phyloP scores from a whole-genome alignment of 1,140 invertebrate genomes.

The Procambarus virginalis region DNA sequence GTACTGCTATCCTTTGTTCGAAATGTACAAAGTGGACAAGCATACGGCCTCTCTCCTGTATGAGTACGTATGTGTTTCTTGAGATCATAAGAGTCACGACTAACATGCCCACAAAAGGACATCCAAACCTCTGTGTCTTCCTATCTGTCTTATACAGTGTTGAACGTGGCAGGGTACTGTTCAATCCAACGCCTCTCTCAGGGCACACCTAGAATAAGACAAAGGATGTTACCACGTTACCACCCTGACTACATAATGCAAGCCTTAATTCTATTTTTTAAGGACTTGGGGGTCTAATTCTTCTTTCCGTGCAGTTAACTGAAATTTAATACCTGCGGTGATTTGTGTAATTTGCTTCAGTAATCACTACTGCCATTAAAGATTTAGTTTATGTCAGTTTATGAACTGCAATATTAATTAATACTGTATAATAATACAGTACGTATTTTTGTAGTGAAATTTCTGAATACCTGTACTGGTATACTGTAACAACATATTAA shows the following conservation, averaged over 20 bases:
- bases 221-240: constrained; percentile 57
- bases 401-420: too few species aligned
- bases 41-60: constrained; percentile 44
- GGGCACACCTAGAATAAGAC: constrained; percentile 55
- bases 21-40: constrained; percentile 41
- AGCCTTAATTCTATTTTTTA: neutral
- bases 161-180: constrained; percentile 22
- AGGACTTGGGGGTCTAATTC: neutral
- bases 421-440: too few species aligned
- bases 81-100: constrained; percentile 46
- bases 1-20: constrained; percentile 29
- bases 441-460: too few species aligned
- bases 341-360: too few species aligned
- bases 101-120: constrained; percentile 45
- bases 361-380: too few species aligned
- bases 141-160: constrained; percentile 35
- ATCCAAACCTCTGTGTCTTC: constrained; percentile 35
- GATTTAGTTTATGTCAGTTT: too few species aligned
- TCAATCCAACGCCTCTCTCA: constrained; percentile 42
- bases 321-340: too few species aligned
- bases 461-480: too few species aligned
- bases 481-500: too few species aligned
- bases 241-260: constrained; percentile 14
- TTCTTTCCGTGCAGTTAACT: too few species aligned
- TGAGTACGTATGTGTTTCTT: constrained; percentile 53